Evolutionary conservation across 1,140 invertebrate species (phyloP), one percentile per base, ranked within the genome.

Genomic region (Pseudomyrmex pallidus): DNA sequence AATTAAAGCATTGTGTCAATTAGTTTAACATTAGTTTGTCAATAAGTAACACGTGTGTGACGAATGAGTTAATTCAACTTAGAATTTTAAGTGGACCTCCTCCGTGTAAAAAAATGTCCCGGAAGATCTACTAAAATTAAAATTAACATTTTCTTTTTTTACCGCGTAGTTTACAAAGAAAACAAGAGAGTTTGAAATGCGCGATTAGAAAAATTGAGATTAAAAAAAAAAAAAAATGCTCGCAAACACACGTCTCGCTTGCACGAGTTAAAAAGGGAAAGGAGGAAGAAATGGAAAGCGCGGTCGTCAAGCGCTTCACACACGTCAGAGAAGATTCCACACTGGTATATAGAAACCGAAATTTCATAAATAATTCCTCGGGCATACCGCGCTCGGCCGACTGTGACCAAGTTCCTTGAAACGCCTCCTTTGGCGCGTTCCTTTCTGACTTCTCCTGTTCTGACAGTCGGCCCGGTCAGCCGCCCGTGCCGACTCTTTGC

Each of bases 351-450:
- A 90, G 87, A 91, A 91, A 91, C 85, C 86, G 86, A 91, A 91
- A 91, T 91, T 90, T 90, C 87, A 90, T 87, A 87, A 87, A 90
- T 90, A 87, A 90, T 88, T 89, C 85, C n/a, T 46, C 64, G 72
- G 44, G 57, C 76, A 64, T 56, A 54, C 56, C 66, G 67, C 22
- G 67, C 68, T 64, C 70, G 67, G 70, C 74, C 83, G 57, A 70
- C 68, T 80, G 62, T 85, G 70, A 89, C 86, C 59, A 54, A 56
- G 84, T 80, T 87, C 82, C 74, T 84, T 57, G 77, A 85, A 87
- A 85, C 35, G 35, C 35, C 46, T 80, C 25, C 17, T 54, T 54
- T n/a, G 4, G 46, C 44, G 46, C 44, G 61, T 66, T 67, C 62
- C 17, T 57, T 52, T 76, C 57, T 10, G 17, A 0, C 35, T 72